Percentiles rank a stretch among this genome's conserved stretches.
These are phyloP conservation scores for Cheilinus undulatus DNA, from an alignment of 2,113 vertebrate species.

Conservation along the genomic window DNA sequence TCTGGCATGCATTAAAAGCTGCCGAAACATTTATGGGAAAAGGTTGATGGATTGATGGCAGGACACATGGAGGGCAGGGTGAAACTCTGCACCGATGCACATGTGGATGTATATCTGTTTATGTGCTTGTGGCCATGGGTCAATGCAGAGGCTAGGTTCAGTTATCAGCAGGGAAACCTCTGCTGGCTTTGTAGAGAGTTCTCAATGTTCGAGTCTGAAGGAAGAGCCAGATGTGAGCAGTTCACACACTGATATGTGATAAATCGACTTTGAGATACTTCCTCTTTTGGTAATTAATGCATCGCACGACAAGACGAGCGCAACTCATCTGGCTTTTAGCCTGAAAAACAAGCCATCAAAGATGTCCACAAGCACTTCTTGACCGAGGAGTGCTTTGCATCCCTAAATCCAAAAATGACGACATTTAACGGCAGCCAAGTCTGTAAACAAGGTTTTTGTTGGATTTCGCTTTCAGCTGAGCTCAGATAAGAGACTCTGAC, in stretches of 20 bases:
- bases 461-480: conserved; percentile 38
- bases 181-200: conserved; percentile 15
- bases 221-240: conserved; percentile 40
- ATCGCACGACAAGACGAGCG: background rate
- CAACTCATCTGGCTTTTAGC: conserved; percentile 22
- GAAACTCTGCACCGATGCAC: conserved; percentile 30
- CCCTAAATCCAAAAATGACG: conserved; percentile 24
- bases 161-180: conserved; percentile 10
- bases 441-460: conserved; percentile 59
- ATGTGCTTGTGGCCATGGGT: conserved; percentile 46
- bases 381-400: conserved; percentile 30
- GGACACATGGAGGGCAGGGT: conserved; percentile 25
- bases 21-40: conserved; percentile 37
- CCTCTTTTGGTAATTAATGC: background rate
- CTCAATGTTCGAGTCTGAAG: conserved; percentile 11
- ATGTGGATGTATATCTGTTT: conserved; percentile 46
- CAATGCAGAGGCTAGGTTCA: conserved; percentile 58
- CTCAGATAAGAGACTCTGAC: conserved; percentile 59
- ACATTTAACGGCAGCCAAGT: conserved; percentile 34
- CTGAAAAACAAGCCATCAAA: conserved; percentile 35
- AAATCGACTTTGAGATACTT: conserved; percentile 16
- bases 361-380: conserved; percentile 6
- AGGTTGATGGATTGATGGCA: conserved; percentile 43
- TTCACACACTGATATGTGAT: conserved; percentile 24
- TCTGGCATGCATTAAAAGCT: conserved; percentile 52